Percentiles rank a stretch among this genome's conserved stretches.
Conservation (phyloP, 2,797 vertebrate genomes). For the Myotis vivesi region DNA sequence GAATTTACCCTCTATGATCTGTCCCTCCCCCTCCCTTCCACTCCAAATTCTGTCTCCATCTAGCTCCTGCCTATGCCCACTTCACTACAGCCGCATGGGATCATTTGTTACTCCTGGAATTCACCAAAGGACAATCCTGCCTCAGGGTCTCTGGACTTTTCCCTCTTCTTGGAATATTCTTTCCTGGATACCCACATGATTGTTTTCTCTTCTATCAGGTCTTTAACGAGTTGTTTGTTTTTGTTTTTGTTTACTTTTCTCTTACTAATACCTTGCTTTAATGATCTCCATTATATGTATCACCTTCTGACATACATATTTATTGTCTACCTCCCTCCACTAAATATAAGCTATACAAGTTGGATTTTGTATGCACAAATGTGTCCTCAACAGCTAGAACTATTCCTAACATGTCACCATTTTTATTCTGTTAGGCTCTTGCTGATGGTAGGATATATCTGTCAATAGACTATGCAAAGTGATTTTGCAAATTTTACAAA, state of each 20-base stretch:
- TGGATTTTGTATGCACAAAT: background rate
- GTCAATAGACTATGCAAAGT: background rate
- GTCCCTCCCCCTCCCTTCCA: too few species aligned
- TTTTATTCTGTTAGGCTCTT: background rate
- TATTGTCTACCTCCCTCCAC: background rate
- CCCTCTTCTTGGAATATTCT: background rate
- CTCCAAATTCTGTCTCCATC: background rate
- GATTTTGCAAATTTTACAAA: background rate
- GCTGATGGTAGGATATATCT: background rate
- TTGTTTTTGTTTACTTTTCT: slow-evolving; percentile 12
- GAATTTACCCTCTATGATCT: background rate
- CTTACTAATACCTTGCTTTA: background rate
- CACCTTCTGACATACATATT: background rate
- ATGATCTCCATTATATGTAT: background rate
- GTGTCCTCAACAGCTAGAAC: background rate
- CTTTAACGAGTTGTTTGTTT: background rate
- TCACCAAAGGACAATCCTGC: background rate
- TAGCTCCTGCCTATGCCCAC: background rate
- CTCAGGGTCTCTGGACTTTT: background rate
- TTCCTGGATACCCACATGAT: background rate
- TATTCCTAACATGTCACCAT: background rate
- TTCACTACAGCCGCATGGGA: background rate
- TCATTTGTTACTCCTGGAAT: background rate
- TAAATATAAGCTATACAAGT: background rate
- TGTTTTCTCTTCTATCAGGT: slow-evolving; percentile 3